Evolutionary conservation across 1,140 invertebrate genomes (phyloP), one percentile per base, ranked within the genome.

Genomic region (Hylaeus anthracinus): DNA sequence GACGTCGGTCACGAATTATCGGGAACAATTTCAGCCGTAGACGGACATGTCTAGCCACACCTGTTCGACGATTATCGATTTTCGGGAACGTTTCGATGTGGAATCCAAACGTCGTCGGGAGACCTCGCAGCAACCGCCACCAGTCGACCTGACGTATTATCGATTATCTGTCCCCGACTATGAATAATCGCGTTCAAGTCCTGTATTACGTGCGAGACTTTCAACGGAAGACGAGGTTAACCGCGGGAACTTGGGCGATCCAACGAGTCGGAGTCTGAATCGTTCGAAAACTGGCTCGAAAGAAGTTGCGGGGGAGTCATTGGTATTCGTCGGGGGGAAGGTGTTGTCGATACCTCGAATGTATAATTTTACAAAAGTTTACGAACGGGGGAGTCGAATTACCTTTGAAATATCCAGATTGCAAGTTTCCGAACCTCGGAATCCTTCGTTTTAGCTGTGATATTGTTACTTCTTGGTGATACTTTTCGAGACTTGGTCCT

Each of bases 21-120:
- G 71, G 63, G 83, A 90, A 88, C 86, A 87, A 88, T 88, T 90
- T 82, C 75, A 85, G 72, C 71, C 64, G 72, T 76, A 83, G 84
- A 45, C 71, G 72, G 60, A 79, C 75, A 56, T 26, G 73, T 86
- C 77, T 77, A 79, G 83, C 87, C 88, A 76, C 76, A 86, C 83
- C 78, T 89, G 89, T 88, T 90, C 85, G 85, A 87, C 83, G 90
- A 90, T 88, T 89, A 90, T 90, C 89, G 89, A 90, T 91, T 90
- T 88, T 87, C 84, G 83, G 72, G 26, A 84, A 83, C 65, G 85
- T 84, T 86, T 80, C 85, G 76, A 86, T 56, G 85, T 60, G 86
- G 81, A 87, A 87, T 86, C 81, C 69, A 72, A 82, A 87, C 81
- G 77, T 87, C 81, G 85, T 80, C 72, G 85, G 81, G 84, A 83